These are phyloP conservation scores for Ruditapes philippinarum DNA, from an alignment of 1,140 invertebrate genomes.

Conservation along the genomic window DNA sequence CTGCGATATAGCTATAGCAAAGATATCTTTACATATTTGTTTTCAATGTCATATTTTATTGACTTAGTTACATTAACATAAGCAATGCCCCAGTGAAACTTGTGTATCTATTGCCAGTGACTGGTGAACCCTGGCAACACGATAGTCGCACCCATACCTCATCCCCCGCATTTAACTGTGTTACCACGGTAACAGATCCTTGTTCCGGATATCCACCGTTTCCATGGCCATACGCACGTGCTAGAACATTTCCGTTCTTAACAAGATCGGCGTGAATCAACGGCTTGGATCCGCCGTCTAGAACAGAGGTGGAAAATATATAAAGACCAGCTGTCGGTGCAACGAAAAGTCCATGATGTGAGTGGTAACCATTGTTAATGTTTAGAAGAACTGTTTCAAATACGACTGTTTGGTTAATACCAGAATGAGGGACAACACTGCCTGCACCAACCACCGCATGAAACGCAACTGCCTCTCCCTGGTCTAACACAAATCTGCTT, in stretches of 20 bases:
- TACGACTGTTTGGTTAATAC: neutral
- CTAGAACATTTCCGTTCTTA: neutral
- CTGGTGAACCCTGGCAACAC: neutral
- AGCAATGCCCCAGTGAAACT: slow-evolving; percentile 28
- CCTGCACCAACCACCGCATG: neutral
- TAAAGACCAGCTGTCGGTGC: slow-evolving; percentile 1
- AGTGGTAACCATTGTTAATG: neutral
- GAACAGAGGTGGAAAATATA: neutral
- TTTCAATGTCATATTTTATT: too few relatives aligned
- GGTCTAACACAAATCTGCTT: neutral
- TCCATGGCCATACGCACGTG: neutral
- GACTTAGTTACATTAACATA: neutral
- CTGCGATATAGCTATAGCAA: too few relatives aligned
- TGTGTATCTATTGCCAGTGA: neutral
- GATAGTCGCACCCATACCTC: slow-evolving; percentile 29
- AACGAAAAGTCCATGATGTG: slow-evolving; percentile 6
- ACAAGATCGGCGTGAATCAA: neutral
- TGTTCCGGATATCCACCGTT: neutral
- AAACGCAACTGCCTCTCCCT: neutral
- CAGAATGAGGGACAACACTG: neutral
- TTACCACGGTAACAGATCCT: slow-evolving; percentile 45
- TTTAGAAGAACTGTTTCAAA: slow-evolving; percentile 13
- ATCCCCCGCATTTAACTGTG: slow-evolving; percentile 35
- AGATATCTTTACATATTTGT: too few relatives aligned
- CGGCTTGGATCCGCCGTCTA: neutral